Base-by-base conservation (phyloP, 2,888 invertebrate species). In the Stictocephala bisonia region DNA sequence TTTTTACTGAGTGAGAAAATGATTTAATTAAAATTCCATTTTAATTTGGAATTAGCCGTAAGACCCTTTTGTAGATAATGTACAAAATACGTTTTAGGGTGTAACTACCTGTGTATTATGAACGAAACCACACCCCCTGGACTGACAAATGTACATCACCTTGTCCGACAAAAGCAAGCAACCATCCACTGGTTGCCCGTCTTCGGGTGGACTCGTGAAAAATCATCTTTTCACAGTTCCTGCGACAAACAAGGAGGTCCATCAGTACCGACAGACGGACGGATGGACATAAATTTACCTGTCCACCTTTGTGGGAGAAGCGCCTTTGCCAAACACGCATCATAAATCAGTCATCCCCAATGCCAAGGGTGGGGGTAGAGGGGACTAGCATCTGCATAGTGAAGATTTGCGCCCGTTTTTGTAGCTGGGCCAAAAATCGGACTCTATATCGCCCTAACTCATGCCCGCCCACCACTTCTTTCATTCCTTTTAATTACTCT, bases 271-370 rank as follows among this genome's bases (percentile, higher is more conserved):
- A 31, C 1, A 27, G 2, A 26, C 31, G 35, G 60, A 22, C 60
- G 40, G 41, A 40, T 40, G 58, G 35, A 60, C 60, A 60, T 60
- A 60, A 60, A 60, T 60, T n/a, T 60, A 60, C 60, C 60, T 60
- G 41, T 40, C 60, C n/a, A 60, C 60, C 60, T 60, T 60, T 60
- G 40, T 22, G 18, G 24, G 7, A 18, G 13, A 7, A 2, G 53
- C 53, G 60, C 40, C 60, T 60, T 18, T 60, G 40, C 60, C 60
- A 60, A 44, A 60, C 60, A 20, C 9, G 7, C 44, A n/a, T n/a
- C 31, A 60, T 60, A 60, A 60, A 60, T 60, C 60, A 60, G 60
- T 60, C 60, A 60, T 35, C 60, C 40, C 58, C 58, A n/a, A n/a
- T n/a, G 29, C 4, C 7, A 7, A 15, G 7, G 44, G 15, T 6